Evolutionary conservation across 2,888 invertebrate genomes (phyloP).

Genomic region (Volucella inflata): DNA sequence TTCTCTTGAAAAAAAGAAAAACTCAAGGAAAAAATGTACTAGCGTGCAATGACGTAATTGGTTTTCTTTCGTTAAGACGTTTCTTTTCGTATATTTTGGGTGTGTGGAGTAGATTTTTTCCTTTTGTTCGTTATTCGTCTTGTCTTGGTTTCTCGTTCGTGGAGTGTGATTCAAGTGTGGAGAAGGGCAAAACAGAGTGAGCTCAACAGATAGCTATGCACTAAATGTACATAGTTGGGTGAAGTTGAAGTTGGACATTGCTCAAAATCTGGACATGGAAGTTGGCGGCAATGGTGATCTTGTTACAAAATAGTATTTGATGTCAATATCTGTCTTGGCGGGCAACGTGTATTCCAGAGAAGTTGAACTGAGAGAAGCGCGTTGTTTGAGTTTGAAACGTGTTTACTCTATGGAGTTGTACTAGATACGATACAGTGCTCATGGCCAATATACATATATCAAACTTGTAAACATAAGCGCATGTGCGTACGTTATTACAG

Average conservation of each 20-base stretch:
- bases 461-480: too few relatives aligned
- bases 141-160: slow-evolving; percentile 2
- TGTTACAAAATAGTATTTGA: too few relatives aligned
- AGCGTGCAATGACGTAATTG: slow-evolving; percentile 64
- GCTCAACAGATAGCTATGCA: slow-evolving; percentile 61
- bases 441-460: too few relatives aligned
- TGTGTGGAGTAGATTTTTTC: slow-evolving; percentile 33
- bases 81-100: slow-evolving; percentile 16
- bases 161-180: slow-evolving; percentile 6
- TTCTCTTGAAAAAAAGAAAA: slow-evolving; percentile 33
- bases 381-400: too few relatives aligned
- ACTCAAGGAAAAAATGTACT: slow-evolving; percentile 16
- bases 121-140: background rate
- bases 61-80: slow-evolving; percentile 54
- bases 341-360: too few relatives aligned
- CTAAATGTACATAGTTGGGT: background rate
- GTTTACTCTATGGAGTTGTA: too few relatives aligned
- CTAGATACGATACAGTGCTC: too few relatives aligned
- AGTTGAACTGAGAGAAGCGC: too few relatives aligned
- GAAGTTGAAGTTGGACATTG: background rate
- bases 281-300: too few relatives aligned
- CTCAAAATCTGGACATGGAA: too few relatives aligned
- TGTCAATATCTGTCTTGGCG: too few relatives aligned
- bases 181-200: slow-evolving; percentile 39
- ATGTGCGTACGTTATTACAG: too few relatives aligned